A percentile compares a stretch with the other conserved stretches of the same genome.
phyloP scores from a whole-genome alignment of 2,797 vertebrate species.

The Pangasius sanitwongsei region DNA sequence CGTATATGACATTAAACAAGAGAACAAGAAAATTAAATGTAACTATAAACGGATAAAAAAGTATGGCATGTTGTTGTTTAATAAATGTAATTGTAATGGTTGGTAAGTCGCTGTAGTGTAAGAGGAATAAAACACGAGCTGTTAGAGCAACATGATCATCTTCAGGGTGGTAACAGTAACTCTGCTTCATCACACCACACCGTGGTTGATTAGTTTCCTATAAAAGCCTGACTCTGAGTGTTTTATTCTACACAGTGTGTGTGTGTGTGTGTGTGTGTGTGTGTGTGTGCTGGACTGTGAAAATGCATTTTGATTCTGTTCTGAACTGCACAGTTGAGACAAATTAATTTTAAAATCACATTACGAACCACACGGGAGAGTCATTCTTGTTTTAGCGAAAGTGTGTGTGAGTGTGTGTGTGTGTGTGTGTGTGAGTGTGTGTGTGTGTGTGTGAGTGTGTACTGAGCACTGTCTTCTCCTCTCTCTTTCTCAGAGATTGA shows the following conservation, averaged over 20 bases:
- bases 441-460: slow-evolving; percentile 15
- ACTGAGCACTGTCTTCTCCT: neutral
- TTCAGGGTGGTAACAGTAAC: neutral
- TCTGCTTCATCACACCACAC: neutral
- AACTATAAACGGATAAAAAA: neutral
- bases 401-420: slow-evolving; percentile 11
- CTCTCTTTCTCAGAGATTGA: slow-evolving; percentile 9
- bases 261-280: slow-evolving; percentile 1
- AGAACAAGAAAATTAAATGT: neutral
- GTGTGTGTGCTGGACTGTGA: neutral
- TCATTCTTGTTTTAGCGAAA: neutral
- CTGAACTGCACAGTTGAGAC: neutral
- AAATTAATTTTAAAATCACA: slow-evolving; percentile 19
- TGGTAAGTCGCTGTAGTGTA: neutral
- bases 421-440: slow-evolving; percentile 22
- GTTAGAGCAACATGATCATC: neutral
- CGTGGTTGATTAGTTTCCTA: neutral
- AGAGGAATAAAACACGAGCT: neutral
- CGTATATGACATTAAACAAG: too few species aligned
- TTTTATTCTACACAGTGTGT: neutral
- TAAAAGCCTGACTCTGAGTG: neutral
- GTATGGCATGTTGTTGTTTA: neutral
- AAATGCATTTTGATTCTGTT: neutral
- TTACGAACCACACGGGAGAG: neutral
- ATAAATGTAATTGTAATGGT: neutral